A percentile compares a stretch with the other conserved stretches of the same genome.
Evolutionary conservation across 2,797 vertebrate species (phyloP).

Genomic region (Crax fasciolata): DNA sequence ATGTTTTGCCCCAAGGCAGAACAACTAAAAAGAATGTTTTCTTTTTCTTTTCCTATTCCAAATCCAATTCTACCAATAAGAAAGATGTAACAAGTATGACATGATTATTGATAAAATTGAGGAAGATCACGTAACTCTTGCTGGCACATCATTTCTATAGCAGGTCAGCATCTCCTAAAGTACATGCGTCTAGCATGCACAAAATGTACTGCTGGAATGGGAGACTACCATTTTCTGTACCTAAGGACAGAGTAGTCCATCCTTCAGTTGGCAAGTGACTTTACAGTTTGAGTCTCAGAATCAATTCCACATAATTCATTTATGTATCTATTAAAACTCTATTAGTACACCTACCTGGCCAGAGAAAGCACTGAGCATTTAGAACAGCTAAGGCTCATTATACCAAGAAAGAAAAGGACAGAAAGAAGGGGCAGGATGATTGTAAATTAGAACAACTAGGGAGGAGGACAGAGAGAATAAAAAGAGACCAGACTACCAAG

Average conservation of each 20-base stretch:
- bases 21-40: not conserved
- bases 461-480: not conserved
- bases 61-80: not conserved
- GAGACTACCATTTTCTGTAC: not conserved
- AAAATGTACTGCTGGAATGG: not conserved
- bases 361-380: not conserved
- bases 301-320: not conserved
- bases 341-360: not conserved
- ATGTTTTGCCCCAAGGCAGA: not conserved
- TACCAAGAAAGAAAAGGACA: not conserved
- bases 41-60: not conserved
- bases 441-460: not conserved
- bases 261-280: not conserved
- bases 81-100: not conserved
- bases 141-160: not conserved
- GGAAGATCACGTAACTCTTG: not conserved
- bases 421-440: not conserved
- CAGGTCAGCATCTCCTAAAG: not conserved
- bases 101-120: not conserved
- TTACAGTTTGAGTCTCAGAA: not conserved
- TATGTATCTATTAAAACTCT: not conserved
- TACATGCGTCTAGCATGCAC: not conserved
- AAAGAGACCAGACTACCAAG: not conserved
- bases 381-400: not conserved
- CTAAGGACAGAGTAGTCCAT: not conserved